Conservation (phyloP, 2,888 invertebrate species). For the Drosophila differens region DNA sequence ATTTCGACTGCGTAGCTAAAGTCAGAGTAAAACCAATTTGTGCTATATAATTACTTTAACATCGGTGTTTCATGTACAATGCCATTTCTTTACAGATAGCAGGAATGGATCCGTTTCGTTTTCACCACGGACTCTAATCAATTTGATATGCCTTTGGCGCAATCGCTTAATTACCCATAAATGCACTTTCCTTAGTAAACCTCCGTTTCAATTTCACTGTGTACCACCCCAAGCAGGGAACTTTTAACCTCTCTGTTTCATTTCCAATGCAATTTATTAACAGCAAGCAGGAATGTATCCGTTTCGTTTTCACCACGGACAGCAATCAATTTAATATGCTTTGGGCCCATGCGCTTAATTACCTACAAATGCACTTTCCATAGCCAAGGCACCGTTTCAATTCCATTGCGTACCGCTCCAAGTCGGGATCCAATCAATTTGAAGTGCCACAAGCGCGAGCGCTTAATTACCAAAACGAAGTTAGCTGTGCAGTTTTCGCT, state of each 20-base stretch:
- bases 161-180: background rate
- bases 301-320: background rate
- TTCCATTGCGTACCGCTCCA: conserved; percentile 6
- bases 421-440: conserved; percentile 31
- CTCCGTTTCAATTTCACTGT: conserved; percentile 10
- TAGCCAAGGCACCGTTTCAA: conserved; percentile 8
- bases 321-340: conserved; percentile 7
- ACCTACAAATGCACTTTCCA: background rate
- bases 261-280: background rate
- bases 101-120: background rate
- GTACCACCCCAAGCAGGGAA: background rate
- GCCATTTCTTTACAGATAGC: background rate
- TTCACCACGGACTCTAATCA: conserved; percentile 7
- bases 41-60: background rate
- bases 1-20: background rate
- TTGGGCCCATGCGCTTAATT: background rate
- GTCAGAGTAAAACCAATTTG: background rate
- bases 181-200: conserved; percentile 1
- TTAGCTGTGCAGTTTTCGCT: conserved; percentile 25
- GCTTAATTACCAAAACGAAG: conserved; percentile 35
- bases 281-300: background rate
- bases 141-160: background rate
- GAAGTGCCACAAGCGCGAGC: conserved; percentile 41
- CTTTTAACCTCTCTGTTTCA: background rate
- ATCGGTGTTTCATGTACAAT: background rate